Evolutionary conservation across 1,140 invertebrate genomes (phyloP).

Genomic region (Caenorhabditis brenneri): DNA sequence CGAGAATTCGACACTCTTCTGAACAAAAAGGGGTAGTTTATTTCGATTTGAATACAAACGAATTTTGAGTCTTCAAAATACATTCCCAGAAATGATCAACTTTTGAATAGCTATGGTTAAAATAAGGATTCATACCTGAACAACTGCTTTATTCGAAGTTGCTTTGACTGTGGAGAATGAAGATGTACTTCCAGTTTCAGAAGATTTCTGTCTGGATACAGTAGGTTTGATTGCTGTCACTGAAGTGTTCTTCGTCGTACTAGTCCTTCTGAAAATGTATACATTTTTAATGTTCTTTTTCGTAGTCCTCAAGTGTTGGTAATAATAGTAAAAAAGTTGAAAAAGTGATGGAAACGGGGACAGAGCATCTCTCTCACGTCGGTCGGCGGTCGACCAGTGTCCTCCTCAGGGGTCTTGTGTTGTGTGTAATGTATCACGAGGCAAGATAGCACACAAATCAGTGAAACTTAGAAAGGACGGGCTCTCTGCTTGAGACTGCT

Average conservation of each 20-base stretch:
- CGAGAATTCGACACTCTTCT: not conserved
- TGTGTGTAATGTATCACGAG: conserved; percentile 38
- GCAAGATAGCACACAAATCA: not conserved
- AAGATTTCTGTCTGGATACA: not conserved
- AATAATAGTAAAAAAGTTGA: conserved; percentile 44
- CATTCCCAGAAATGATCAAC: too few species aligned
- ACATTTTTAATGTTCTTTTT: conserved; percentile 3
- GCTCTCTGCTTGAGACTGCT: not conserved
- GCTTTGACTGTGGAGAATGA: not conserved
- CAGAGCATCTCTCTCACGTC: not conserved
- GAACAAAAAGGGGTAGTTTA: too few species aligned
- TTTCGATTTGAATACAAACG: too few species aligned
- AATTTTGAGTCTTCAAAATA: too few species aligned
- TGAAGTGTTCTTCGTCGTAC: not conserved
- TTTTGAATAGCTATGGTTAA: too few species aligned
- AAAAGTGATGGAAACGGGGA: conserved; percentile 11
- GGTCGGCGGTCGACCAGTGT: not conserved
- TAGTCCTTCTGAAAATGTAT: conserved; percentile 16
- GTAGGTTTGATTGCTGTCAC: not conserved
- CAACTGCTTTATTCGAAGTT: not conserved
- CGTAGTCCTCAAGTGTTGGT: conserved; percentile 14
- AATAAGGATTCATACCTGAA: not conserved
- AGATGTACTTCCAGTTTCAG: conserved; percentile 27
- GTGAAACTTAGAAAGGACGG: not conserved
- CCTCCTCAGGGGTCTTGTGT: conserved; percentile 13